Conservation (phyloP, 2,797 vertebrate species). For the Lithobates pipiens region DNA sequence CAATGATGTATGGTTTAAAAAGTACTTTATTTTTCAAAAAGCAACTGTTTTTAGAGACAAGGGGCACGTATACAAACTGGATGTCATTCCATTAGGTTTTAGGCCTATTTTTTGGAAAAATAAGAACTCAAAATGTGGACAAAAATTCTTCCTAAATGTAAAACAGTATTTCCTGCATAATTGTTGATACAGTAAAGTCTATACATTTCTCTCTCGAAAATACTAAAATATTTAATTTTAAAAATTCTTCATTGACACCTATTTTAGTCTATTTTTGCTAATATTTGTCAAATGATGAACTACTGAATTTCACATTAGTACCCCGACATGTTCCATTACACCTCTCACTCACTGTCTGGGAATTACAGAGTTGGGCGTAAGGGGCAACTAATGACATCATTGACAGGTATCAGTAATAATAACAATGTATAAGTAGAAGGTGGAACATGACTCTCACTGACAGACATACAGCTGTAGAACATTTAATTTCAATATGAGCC, state of each 20-base stretch:
- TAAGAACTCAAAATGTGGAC: no score
- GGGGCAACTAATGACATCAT: background rate
- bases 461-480: constrained; percentile 3
- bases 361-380: background rate
- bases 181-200: background rate
- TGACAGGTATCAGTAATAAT: background rate
- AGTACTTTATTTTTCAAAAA: no score
- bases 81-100: no score
- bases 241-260: background rate
- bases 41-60: no score
- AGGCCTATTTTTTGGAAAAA: no score
- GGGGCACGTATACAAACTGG: no score
- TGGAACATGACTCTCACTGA: background rate
- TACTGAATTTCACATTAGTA: background rate
- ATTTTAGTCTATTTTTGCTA: background rate
- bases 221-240: constrained; percentile 8
- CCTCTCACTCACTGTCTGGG: background rate
- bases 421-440: background rate
- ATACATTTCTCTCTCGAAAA: no score
- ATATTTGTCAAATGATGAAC: background rate
- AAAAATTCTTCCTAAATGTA: no score
- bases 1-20: no score
- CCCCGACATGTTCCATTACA: background rate
- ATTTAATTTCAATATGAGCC: background rate
- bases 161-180: background rate